Evolutionary conservation across 2,113 vertebrate species (phyloP), one percentile per base, ranked within the genome.

Genomic region (Prietella phreatophila): DNA sequence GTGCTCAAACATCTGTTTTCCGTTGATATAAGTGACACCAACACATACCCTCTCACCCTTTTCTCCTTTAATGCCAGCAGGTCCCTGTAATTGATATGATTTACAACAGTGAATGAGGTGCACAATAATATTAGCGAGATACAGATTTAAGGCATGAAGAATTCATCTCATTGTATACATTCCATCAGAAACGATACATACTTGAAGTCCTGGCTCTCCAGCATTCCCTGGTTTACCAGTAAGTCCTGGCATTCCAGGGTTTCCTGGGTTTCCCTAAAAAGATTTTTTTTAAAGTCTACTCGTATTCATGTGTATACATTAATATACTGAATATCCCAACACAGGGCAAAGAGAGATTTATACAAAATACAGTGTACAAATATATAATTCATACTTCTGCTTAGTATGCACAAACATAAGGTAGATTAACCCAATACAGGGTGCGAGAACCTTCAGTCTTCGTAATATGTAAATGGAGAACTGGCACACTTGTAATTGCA

Each of bases 11-110:
- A 56, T 65, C 14, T 42, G 67, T 33, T 0, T 55, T 25, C 42
- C 47, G 4, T 25, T 36, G 5, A 88, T 27, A 42, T 88, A 17
- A 73, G 14, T 71, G 6, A 61, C 2, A 47, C 83, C 61, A 25
- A 82, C 73, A 96, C 97, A 91, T 95, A 99, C 98, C 93, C 96
- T 96, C 90, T 99, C 98, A 55, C 98, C 98, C 91, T 98, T 99
- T 92, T 99, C 98, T 95, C 98, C 98, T 94, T 98, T 99, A 88
- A 95, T 89, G 87, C 98, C 98, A 91, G 93, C 92, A 85, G 94
- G 0, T 90, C 98, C 98, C 98, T 99, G 90, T 93, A 95, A 93
- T 82, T 93, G 93, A 27, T 15, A 94, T 30, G 88, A 75, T 22
- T 42, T 27, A n/a, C 8, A 22, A 75, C 60, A 27, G 50, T 50